phyloP scores from a whole-genome alignment of 2,797 vertebrate species.

The Crenuchus spilurus region DNA sequence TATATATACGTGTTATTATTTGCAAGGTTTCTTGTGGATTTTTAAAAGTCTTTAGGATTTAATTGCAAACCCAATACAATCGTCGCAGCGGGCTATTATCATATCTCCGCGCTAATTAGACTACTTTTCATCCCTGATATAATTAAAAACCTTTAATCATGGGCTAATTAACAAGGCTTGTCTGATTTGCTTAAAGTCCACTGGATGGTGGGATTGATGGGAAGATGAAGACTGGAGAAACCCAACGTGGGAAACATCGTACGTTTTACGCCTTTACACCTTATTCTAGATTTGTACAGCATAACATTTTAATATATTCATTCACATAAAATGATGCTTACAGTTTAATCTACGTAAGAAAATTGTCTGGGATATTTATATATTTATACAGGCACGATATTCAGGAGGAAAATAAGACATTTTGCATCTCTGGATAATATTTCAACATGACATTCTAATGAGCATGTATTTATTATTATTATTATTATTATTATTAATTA shows the following conservation, averaged over 20 bases:
- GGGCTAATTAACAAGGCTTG: slow-evolving; percentile 91
- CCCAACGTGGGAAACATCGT: slow-evolving; percentile 1
- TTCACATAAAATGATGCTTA: too few species aligned
- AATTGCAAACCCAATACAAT: slow-evolving; percentile 75
- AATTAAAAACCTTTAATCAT: slow-evolving; percentile 92
- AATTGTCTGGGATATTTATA: too few species aligned
- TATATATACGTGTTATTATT: slow-evolving; percentile 16
- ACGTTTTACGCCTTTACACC: not conserved
- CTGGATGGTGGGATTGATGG: slow-evolving; percentile 78
- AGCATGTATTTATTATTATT: too few species aligned
- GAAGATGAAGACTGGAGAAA: slow-evolving; percentile 71
- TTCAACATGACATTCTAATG: too few species aligned
- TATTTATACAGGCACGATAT: too few species aligned
- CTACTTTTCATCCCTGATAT: slow-evolving; percentile 82
- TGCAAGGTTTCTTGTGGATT: slow-evolving; percentile 63
- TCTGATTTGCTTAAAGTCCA: slow-evolving; percentile 86
- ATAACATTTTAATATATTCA: too few species aligned
- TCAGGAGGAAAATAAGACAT: too few species aligned
- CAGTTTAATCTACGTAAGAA: too few species aligned
- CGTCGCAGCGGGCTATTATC: slow-evolving; percentile 86
- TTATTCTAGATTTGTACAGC: too few species aligned
- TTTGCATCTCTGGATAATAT: too few species aligned
- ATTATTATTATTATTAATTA: too few species aligned
- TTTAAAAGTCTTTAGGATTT: slow-evolving; percentile 73
- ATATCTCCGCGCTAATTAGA: slow-evolving; percentile 89